Conservation (phyloP, 2,113 vertebrate genomes). For the Mormyrus iriodes region DNA sequence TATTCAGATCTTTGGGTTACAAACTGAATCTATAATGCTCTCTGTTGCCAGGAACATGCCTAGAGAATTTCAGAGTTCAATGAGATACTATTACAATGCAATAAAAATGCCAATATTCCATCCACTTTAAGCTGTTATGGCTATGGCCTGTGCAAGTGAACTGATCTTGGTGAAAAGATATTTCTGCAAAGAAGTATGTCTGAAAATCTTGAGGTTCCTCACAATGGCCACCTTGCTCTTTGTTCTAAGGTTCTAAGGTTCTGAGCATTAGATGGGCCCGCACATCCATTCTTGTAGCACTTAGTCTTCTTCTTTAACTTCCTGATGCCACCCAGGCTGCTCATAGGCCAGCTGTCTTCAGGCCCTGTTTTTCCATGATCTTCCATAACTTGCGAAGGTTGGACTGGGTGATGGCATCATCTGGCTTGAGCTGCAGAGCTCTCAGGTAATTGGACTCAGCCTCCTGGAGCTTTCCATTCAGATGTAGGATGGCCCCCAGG, state of each 20-base stretch:
- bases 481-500: constrained; percentile 93
- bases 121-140: constrained; percentile 46
- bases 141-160: constrained; percentile 50
- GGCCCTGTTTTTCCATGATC: constrained; percentile 98
- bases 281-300: background rate
- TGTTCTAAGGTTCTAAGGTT: background rate
- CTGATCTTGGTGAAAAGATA: constrained; percentile 42
- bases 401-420: constrained; percentile 93
- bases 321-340: background rate
- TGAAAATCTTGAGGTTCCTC: background rate
- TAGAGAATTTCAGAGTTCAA: constrained; percentile 23
- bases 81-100: constrained; percentile 19
- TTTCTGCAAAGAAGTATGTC: background rate
- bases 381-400: constrained; percentile 97
- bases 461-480: constrained; percentile 86
- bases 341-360: constrained; percentile 84
- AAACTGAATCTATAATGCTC: background rate
- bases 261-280: background rate
- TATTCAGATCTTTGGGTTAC: background rate
- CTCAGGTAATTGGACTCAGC: constrained; percentile 93
- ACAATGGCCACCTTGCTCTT: background rate
- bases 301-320: background rate
- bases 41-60: background rate
- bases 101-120: constrained; percentile 28
- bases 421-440: constrained; percentile 89